Evolutionary conservation across 2,113 vertebrate genomes (phyloP), one percentile per base, ranked within the genome.

Genomic region (Larimichthys polyactis): DNA sequence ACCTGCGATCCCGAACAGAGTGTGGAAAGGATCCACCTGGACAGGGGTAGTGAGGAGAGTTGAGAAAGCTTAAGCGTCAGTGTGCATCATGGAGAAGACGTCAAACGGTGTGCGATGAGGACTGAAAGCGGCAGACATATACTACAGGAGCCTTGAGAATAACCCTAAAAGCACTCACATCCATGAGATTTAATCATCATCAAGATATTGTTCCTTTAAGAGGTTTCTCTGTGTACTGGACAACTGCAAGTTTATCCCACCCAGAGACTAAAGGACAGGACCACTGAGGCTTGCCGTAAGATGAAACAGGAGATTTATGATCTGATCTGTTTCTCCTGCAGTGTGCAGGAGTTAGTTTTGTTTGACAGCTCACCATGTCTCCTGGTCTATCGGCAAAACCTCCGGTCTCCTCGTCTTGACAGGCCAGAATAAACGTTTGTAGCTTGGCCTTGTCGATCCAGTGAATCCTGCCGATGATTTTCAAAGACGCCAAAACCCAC

Each of bases 21-120:
- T 99, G 87, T 99, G 98, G 91, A 99, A 99, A 12, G 98, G 98
- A 94, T 99, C 98, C 91, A 99, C 98, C 98, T 99, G 92, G 4
- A 76, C 24, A 40, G 4, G 44, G 9, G 44, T 36, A 46, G 44
- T 12, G 44, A 36, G 12, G 44, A 44, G 44, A 46, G 36, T 8
- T 40, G 11, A 14, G 43, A 44, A 12, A 63, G 46, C 32, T 74
- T 40, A 40, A n/a, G 11, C 15, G 7, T 40, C 36, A 40, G 8
- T 14, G 16, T 27, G 32, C n/a, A 54, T 60, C 12, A 62, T 10
- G 29, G 71, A 3, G 71, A 5, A 20, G 22, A 43, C 14, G 40
- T 70, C 12, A 11, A 40, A 40, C 8, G 7, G 5, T 32, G 32
- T 32, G 32, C 32, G 5, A 40, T 58, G 7, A 24, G 4, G 65